These are phyloP conservation scores for Cheirogaleus major DNA, from an alignment of 2,797 vertebrate species.

Conservation along the genomic window DNA sequence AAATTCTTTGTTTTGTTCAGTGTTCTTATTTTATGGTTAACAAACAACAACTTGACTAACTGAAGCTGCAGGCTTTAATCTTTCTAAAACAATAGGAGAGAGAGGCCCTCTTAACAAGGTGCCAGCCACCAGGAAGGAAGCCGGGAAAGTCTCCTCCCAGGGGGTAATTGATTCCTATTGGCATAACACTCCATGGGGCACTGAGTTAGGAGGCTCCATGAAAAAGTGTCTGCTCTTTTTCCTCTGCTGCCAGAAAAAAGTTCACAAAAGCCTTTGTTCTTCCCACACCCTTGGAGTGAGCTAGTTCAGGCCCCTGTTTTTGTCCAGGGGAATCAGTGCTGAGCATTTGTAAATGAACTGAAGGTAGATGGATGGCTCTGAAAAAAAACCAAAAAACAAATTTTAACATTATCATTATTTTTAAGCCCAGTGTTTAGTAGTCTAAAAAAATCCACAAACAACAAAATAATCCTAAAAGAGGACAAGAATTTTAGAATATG, in stretches of 20 bases:
- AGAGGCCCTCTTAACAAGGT: neutral
- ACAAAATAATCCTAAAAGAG: conserved; percentile 12
- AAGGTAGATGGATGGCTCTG: neutral
- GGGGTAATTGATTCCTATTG: neutral
- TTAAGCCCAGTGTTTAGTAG: neutral
- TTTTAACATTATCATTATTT: neutral
- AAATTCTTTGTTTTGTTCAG: neutral
- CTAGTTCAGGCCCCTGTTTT: neutral
- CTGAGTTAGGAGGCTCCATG: neutral
- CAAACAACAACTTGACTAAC: neutral
- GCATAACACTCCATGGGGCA: neutral
- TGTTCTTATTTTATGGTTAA: neutral
- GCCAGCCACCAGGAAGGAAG: conserved; percentile 47
- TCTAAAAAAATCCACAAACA: neutral
- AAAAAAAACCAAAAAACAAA: neutral
- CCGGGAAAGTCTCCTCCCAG: neutral
- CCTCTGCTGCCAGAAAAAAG: neutral
- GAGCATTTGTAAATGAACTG: neutral
- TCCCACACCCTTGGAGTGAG: neutral
- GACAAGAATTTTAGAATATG: neutral
- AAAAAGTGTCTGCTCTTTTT: neutral
- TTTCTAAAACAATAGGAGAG: neutral
- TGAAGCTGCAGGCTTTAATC: conserved; percentile 9
- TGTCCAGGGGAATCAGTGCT: neutral
- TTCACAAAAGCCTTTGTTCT: conserved; percentile 4